phyloP scores from a whole-genome alignment of 2,888 invertebrate genomes.

The Pachliopta kotzebuea region DNA sequence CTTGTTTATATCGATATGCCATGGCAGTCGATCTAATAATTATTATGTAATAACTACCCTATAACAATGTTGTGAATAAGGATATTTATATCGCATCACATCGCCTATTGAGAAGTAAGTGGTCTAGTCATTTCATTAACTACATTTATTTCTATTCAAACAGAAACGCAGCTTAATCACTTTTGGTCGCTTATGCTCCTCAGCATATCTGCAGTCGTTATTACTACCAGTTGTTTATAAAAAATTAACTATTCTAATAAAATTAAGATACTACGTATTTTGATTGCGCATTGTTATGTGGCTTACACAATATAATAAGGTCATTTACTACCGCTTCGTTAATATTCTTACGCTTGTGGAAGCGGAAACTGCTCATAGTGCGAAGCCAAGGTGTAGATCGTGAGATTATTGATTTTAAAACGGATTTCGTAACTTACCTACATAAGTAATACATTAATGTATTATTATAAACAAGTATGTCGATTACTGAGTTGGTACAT shows the following conservation, averaged over 20 bases:
- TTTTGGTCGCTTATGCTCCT: no score
- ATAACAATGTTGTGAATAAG: no score
- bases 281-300: slow-evolving; percentile 25
- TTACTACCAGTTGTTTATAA: not conserved
- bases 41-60: no score
- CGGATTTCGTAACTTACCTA: slow-evolving; percentile 7
- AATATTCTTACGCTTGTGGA: slow-evolving; percentile 28
- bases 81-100: no score
- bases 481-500: not conserved
- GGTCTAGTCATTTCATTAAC: no score
- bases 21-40: no score
- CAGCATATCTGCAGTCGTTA: no score
- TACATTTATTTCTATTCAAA: no score
- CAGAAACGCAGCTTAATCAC: no score
- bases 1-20: no score
- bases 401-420: slow-evolving; percentile 23
- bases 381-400: slow-evolving; percentile 26
- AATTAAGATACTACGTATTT: not conserved
- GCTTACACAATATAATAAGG: slow-evolving; percentile 24
- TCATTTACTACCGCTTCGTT: slow-evolving; percentile 21
- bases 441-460: not conserved
- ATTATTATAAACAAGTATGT: not conserved
- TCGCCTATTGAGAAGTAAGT: no score
- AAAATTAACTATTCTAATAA: not conserved
- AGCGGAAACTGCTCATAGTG: slow-evolving; percentile 29